Conservation (phyloP, 2,888 invertebrate species). For the Hypercompe scribonia region DNA sequence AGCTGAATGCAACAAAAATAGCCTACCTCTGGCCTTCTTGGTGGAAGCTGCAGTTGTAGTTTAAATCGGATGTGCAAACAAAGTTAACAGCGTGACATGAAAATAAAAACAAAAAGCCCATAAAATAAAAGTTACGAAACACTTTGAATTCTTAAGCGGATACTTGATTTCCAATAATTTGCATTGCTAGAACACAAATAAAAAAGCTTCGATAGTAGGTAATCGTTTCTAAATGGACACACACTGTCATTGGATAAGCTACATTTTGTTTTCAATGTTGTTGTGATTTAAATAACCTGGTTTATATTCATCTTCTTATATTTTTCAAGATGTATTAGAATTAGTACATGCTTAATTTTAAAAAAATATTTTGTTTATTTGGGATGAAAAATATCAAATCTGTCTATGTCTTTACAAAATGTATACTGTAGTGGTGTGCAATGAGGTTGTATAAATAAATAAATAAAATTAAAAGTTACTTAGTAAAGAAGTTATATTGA, state of each 20-base stretch:
- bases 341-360: too few relatives aligned
- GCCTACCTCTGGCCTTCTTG: conserved; percentile 96
- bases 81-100: conserved; percentile 85
- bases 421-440: too few relatives aligned
- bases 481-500: too few relatives aligned
- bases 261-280: not conserved
- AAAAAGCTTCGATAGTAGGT: not conserved
- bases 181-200: not conserved
- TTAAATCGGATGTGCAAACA: conserved; percentile 81
- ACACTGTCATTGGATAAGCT: not conserved
- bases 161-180: conserved; percentile 6
- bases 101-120: conserved; percentile 80
- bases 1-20: conserved; percentile 42
- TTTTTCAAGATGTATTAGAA: too few relatives aligned
- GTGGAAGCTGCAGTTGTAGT: conserved; percentile 89
- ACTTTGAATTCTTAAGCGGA: conserved; percentile 6
- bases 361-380: too few relatives aligned
- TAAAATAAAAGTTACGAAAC: conserved; percentile 62
- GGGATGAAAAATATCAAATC: too few relatives aligned
- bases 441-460: too few relatives aligned
- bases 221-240: not conserved
- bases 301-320: too few relatives aligned
- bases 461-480: too few relatives aligned
- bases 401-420: too few relatives aligned
- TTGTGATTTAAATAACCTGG: not conserved